Evolutionary conservation across 37 sponge, comb jelly and placozoan species (phyloP).

Genomic region (Ianthella basta): DNA sequence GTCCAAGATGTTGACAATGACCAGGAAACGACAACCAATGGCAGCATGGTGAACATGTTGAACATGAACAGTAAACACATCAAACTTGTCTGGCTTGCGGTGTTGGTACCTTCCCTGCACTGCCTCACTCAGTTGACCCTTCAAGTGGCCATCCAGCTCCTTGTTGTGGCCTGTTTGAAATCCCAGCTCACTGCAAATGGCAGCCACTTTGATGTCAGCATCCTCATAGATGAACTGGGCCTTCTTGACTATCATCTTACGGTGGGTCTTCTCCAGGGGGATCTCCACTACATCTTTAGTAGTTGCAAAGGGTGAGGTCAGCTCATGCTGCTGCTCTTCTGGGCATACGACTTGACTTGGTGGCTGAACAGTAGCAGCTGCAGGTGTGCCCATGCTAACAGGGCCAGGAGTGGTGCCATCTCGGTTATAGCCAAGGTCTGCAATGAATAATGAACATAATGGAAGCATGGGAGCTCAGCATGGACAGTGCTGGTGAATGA

Average conservation of each 20-base stretch:
- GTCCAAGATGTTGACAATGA: constrained; percentile 14
- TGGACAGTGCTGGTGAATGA: no score
- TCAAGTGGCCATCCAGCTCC: constrained; percentile 2
- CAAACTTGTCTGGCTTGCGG: not conserved
- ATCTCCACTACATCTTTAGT: not conserved
- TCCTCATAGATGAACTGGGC: not conserved
- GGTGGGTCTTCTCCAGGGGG: not conserved
- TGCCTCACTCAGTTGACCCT: not conserved
- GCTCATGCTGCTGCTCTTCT: no score
- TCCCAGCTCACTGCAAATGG: constrained; percentile 20
- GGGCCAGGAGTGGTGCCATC: no score
- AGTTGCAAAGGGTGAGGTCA: not conserved
- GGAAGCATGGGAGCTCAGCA: no score
- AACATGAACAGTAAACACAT: constrained; percentile 21
- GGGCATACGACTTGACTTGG: no score
- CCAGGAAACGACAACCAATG: constrained; percentile 13
- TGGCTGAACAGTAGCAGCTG: no score
- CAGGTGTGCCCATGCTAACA: no score
- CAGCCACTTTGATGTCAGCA: constrained; percentile 10
- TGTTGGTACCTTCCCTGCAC: not conserved
- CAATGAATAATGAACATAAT: no score
- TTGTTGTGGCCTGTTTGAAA: not conserved
- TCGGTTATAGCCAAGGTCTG: no score
- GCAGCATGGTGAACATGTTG: constrained; percentile 4
- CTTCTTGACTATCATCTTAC: constrained; percentile 20